Conservation (phyloP, 2,113 vertebrate species). For the Melanerpes formicivorus region DNA sequence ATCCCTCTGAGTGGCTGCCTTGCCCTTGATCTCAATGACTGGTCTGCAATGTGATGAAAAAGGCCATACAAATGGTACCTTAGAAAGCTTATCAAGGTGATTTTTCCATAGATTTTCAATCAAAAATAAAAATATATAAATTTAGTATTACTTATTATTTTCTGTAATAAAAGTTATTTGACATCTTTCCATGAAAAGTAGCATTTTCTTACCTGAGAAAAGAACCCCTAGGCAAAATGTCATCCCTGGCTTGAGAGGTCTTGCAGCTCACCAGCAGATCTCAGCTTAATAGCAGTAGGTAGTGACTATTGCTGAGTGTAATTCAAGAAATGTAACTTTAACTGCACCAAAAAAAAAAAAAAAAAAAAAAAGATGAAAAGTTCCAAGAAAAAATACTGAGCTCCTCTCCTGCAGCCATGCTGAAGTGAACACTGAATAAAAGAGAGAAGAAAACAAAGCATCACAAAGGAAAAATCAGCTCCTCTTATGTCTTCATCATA, state of each 20-base stretch:
- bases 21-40: not conserved
- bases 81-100: rapidly evolving
- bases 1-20: not conserved
- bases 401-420: slow-evolving; percentile 40
- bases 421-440: slow-evolving; percentile 3
- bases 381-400: not conserved
- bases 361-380: not conserved
- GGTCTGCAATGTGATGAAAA: not conserved
- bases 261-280: not conserved
- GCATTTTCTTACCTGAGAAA: not conserved
- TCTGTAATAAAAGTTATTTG: not conserved
- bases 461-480: slow-evolving; percentile 62
- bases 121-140: not conserved
- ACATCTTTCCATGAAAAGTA: not conserved
- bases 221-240: not conserved
- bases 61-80: not conserved
- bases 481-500: slow-evolving; percentile 62
- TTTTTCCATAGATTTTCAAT: not conserved
- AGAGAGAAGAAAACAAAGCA: slow-evolving; percentile 44
- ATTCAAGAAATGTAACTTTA: not conserved
- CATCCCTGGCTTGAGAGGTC: not conserved
- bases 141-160: not conserved
- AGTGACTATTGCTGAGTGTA: not conserved
- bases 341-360: not conserved
- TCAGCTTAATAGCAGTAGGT: not conserved